Base-by-base conservation (phyloP, 2,113 vertebrate genomes). In the Syngnathoides biaculeatus region DNA sequence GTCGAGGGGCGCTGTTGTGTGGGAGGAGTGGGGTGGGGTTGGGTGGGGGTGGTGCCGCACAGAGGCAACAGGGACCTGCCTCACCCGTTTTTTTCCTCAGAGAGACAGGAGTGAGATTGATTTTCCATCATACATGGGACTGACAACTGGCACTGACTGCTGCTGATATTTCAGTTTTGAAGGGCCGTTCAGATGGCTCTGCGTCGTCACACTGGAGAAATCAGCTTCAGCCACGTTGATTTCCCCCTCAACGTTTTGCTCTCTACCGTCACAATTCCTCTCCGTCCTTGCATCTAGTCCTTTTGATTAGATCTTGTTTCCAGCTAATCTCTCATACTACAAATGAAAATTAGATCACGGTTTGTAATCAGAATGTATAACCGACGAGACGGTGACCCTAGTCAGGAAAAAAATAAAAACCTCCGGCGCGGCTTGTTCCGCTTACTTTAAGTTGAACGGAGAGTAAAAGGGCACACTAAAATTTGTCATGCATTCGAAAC, bases 21-120 rank as follows among this genome's bases (percentile, higher is more conserved):
- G 45, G 75, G 74, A 35, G 70, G 75, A 22, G 74, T 78, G 74
- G 39, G 75, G 75, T 38, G 68, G 75, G 26, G 75, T 38, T 67
- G 75, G 26, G 78, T 75, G 74, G 75, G 73, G 78, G 74, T 74
- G 73, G 60, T 5, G 35, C 75, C 39, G 79, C 56, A 12, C 69
- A 67, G 67, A 78, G 71, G 74, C 75, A 78, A 75, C 69, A 72
- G 75, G 79, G 82, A 75, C 75, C 76, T 40, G 72, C 77, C 75
- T 64, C 69, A 61, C 67, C 72, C 30, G 48, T n/a, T 81, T 78
- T 81, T 77, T 86, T 68, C 70, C 63, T 85, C 78, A 56, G 79
- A 78, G 74, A 72, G 76, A 87, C 88, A 90, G 89, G 86, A 90
- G 89, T 87, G 78, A 85, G 86, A 91, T 89, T 89, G 91, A 90